These are phyloP conservation scores for Chrysolina haemoptera DNA, from an alignment of 2,888 invertebrate species.

Conservation along the genomic window DNA sequence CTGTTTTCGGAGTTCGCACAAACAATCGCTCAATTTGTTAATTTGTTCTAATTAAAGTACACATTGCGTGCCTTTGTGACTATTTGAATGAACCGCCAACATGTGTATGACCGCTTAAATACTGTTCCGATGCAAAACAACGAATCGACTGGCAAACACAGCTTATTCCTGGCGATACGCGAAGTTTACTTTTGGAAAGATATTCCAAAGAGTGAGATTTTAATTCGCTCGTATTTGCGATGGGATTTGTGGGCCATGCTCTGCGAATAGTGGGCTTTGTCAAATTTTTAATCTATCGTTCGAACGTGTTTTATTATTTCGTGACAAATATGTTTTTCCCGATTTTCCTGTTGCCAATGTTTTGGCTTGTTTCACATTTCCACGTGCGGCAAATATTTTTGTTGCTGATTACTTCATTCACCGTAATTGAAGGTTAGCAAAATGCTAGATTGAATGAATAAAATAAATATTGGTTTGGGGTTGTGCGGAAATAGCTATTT, in stretches of 20 bases:
- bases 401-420: too few relatives aligned
- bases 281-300: background rate
- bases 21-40: conserved; percentile 2
- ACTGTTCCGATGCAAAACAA: conserved; percentile 20
- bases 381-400: background rate
- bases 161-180: conserved; percentile 25
- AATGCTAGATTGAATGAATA: too few relatives aligned
- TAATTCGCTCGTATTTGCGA: conserved; percentile 16
- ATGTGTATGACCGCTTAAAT: conserved; percentile 27
- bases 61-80: conserved; percentile 14
- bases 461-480: too few relatives aligned
- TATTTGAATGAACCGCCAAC: conserved; percentile 19
- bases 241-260: background rate
- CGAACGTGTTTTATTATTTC: background rate
- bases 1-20: conserved; percentile 1
- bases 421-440: too few relatives aligned
- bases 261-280: background rate
- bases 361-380: background rate
- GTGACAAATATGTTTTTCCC: conserved; percentile 1
- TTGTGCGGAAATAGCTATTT: too few relatives aligned
- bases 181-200: background rate
- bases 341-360: background rate
- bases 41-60: conserved; percentile 3
- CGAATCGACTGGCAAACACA: conserved; percentile 28
- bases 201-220: background rate